A percentile compares a stretch with the other conserved stretches of the same genome.
phyloP scores from a whole-genome alignment of 2,113 vertebrate genomes.

The Thalassoma bifasciatum region DNA sequence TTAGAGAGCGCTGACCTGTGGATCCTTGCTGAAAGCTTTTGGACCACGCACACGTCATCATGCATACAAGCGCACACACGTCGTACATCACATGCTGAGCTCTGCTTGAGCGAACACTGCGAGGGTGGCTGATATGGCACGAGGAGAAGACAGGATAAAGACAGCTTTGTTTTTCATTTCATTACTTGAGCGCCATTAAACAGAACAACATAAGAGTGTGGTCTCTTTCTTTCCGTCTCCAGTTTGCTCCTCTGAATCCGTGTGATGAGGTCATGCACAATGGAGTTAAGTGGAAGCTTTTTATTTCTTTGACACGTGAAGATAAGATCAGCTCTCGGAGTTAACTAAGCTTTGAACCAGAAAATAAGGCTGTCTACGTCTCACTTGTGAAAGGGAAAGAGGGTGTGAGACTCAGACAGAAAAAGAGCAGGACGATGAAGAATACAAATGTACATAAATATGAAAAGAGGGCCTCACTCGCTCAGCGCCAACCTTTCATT shows the following conservation, averaged over 20 bases:
- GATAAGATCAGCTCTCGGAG: constrained; percentile 37
- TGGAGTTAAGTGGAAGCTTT: constrained; percentile 59
- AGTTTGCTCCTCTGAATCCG: constrained; percentile 59
- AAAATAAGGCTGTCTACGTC: constrained; percentile 40
- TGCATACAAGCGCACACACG: constrained; percentile 25
- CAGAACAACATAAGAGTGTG: not conserved
- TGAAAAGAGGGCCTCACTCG: constrained; percentile 1
- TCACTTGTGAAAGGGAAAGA: constrained; percentile 28
- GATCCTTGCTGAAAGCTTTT: constrained; percentile 21
- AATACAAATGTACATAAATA: not conserved
- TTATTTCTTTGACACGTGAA: constrained; percentile 55
- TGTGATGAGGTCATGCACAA: constrained; percentile 59
- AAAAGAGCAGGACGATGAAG: constrained; percentile 19
- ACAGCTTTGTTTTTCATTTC: not conserved
- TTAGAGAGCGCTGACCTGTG: constrained; percentile 46
- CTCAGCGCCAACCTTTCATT: not conserved
- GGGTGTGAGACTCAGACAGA: constrained; percentile 14
- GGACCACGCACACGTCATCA: constrained; percentile 38
- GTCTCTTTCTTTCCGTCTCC: constrained; percentile 15
- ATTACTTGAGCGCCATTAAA: constrained; percentile 4
- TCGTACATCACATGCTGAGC: constrained; percentile 13
- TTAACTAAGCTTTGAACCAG: constrained; percentile 59
- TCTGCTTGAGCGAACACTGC: constrained; percentile 11
- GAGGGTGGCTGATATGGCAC: not conserved
- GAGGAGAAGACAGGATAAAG: not conserved